Evolutionary conservation across 2,113 vertebrate species (phyloP).

Genomic region (Bungarus multicinctus): DNA sequence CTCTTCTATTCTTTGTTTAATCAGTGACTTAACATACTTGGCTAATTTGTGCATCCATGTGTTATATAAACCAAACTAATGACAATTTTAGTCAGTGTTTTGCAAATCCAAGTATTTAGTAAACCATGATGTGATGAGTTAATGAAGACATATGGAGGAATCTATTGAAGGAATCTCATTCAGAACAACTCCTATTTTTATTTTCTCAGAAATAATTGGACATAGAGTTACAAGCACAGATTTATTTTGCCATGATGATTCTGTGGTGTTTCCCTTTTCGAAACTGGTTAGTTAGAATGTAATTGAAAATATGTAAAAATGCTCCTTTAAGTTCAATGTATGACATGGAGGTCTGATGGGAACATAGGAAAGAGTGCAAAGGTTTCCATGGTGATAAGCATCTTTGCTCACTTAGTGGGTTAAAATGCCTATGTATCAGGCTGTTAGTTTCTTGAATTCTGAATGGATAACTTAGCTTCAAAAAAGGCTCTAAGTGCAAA

Average conservation of each 20-base stretch:
- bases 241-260: not conserved
- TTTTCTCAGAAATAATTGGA: not conserved
- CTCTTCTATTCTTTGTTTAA: not conserved
- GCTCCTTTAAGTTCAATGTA: not conserved
- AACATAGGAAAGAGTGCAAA: conserved; percentile 9
- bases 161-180: not conserved
- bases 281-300: not conserved
- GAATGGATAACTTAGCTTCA: not conserved
- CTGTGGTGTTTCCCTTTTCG: not conserved
- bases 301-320: not conserved
- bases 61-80: not conserved
- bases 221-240: not conserved
- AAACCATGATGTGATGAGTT: not conserved
- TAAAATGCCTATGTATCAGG: not conserved
- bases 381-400: conserved; percentile 5
- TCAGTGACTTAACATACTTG: not conserved
- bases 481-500: not conserved
- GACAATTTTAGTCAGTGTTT: not conserved
- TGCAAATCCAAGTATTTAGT: not conserved
- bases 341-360: not conserved
- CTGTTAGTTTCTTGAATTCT: not conserved
- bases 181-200: not conserved
- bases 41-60: not conserved
- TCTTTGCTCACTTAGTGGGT: not conserved
- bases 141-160: not conserved